Conservation (phyloP, 2,113 vertebrate genomes). For the Osmerus mordax region DNA sequence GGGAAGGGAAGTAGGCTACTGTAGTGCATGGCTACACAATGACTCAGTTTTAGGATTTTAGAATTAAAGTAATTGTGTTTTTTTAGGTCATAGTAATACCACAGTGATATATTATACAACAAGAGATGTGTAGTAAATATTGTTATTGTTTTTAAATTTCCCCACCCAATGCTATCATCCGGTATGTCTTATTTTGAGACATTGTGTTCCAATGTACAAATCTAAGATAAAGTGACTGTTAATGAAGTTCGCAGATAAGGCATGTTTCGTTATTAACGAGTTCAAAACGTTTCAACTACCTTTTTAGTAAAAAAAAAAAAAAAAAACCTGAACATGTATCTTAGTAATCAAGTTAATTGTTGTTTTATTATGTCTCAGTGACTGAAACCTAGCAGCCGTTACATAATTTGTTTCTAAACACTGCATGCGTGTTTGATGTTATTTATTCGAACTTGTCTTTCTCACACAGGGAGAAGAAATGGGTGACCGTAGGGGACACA, state of each 20-base stretch:
- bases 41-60: slow-evolving; percentile 28
- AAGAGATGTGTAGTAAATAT: neutral
- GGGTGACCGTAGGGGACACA: slow-evolving; percentile 97
- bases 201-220: neutral
- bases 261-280: no score
- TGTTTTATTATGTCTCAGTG: no score
- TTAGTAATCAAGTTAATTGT: no score
- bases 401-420: neutral
- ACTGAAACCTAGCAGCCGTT: no score
- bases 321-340: no score
- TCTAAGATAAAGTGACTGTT: no score
- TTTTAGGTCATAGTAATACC: neutral
- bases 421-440: neutral
- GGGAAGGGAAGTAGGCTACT: slow-evolving; percentile 62
- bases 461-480: slow-evolving; percentile 92
- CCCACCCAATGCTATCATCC: no score
- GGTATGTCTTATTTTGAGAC: no score
- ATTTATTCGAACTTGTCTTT: neutral
- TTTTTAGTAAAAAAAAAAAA: no score
- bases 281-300: no score
- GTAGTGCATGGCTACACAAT: slow-evolving; percentile 49
- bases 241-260: neutral
- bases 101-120: slow-evolving; percentile 2
- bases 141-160: neutral
- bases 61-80: neutral